Evolutionary conservation across 2,113 vertebrate species (phyloP).

Genomic region (Pteronura brasiliensis): DNA sequence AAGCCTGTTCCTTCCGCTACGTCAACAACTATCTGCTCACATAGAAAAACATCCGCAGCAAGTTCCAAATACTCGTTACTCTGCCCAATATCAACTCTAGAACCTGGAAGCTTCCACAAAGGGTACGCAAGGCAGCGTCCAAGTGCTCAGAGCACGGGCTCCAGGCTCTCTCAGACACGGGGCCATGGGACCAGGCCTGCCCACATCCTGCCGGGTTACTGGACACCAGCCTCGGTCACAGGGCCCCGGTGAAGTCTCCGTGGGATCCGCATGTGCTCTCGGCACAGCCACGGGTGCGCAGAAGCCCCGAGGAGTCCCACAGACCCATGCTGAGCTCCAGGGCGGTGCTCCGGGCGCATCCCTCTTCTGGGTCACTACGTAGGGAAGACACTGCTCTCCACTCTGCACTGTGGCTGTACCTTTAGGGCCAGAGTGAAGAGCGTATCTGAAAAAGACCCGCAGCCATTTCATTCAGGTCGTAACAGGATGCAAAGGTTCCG

Average conservation of each 20-base stretch:
- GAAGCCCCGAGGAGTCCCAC: neutral
- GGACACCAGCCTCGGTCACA: neutral
- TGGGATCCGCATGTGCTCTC: accelerated
- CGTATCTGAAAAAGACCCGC: neutral
- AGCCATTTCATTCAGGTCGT: neutral
- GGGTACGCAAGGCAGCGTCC: accelerated
- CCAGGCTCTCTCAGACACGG: accelerated
- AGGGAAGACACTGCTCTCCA: neutral
- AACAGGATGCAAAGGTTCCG: neutral
- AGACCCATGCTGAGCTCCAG: neutral
- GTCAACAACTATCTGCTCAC: neutral
- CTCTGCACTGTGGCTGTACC: neutral
- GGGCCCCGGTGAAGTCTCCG: neutral
- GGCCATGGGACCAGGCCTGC: accelerated
- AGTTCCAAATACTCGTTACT: neutral
- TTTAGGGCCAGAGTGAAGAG: neutral
- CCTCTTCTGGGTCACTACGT: neutral
- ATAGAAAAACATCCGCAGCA: neutral
- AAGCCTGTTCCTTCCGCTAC: neutral
- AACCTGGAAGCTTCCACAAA: neutral
- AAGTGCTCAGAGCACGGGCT: accelerated
- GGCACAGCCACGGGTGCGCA: neutral
- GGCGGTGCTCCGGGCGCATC: neutral
- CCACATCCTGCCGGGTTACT: neutral
- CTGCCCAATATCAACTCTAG: neutral